Percentiles rank a stretch among this genome's conserved stretches.
phyloP scores from a whole-genome alignment of 2,888 invertebrate species.

The Patella caerulea region DNA sequence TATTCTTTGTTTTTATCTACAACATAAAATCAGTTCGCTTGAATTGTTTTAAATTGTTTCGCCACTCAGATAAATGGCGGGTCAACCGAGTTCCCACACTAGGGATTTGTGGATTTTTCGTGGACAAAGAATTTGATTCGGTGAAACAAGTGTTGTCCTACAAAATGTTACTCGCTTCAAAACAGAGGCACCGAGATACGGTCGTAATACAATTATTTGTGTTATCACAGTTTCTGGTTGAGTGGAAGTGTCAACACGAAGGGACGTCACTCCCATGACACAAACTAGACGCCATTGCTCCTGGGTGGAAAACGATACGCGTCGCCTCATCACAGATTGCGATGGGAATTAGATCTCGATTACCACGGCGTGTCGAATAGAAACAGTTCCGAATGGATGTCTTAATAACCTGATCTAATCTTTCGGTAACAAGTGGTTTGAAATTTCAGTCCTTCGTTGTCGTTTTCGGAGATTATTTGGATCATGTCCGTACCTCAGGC shows the following conservation, averaged over 20 bases:
- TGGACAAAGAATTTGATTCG: background rate
- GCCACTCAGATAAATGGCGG: too few species aligned
- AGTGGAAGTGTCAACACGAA: slow-evolving; percentile 1
- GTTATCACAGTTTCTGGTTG: background rate
- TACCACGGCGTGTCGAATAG: background rate
- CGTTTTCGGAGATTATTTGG: too few species aligned
- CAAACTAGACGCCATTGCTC: background rate
- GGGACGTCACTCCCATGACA: background rate
- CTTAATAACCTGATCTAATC: slow-evolving; percentile 2
- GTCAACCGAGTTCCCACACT: background rate
- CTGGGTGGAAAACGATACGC: background rate
- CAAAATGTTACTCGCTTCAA: slow-evolving; percentile 7
- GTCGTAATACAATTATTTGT: background rate
- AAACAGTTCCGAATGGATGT: background rate
- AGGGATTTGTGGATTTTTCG: background rate
- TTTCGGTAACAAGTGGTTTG: slow-evolving; percentile 1
- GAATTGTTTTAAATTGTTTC: too few species aligned
- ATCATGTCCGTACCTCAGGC: too few species aligned
- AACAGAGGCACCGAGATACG: background rate
- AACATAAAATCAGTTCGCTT: too few species aligned
- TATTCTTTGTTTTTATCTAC: too few species aligned
- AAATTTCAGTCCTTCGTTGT: background rate
- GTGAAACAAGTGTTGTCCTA: slow-evolving; percentile 4
- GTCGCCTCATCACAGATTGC: background rate
- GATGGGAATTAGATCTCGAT: background rate